These are phyloP conservation scores for Dendrocincla tyrannina DNA, from an alignment of 2,797 vertebrate species.

Conservation along the genomic window DNA sequence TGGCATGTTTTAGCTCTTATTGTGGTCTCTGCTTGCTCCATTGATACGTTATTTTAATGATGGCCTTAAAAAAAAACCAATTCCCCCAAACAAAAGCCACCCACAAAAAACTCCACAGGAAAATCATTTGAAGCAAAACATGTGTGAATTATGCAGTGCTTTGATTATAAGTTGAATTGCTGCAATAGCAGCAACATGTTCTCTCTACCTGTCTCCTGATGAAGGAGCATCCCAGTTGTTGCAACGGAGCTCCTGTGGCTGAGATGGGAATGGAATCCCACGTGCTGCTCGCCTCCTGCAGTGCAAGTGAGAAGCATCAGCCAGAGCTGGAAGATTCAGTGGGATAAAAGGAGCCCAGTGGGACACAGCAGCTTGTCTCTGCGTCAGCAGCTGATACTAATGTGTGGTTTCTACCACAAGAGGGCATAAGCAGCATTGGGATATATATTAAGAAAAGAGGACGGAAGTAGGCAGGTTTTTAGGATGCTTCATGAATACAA, in stretches of 20 bases:
- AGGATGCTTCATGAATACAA: background rate
- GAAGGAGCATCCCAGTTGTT: background rate
- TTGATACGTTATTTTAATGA: background rate
- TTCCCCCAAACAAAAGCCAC: background rate
- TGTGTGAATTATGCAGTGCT: background rate
- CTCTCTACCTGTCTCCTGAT: background rate
- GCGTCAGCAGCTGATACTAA: background rate
- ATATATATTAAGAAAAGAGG: background rate
- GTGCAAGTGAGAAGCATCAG: background rate
- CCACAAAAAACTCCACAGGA: background rate
- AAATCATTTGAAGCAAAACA: background rate
- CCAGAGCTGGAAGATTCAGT: accelerated
- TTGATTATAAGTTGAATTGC: background rate
- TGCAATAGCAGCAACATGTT: background rate
- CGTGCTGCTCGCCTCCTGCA: background rate
- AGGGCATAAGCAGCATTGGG: constrained; percentile 47
- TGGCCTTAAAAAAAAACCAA: background rate
- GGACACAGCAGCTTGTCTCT: background rate
- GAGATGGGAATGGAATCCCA: background rate
- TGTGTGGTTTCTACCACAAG: constrained; percentile 39
- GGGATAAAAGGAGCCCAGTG: background rate
- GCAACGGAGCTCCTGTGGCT: background rate
- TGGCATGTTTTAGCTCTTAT: background rate
- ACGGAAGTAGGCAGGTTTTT: background rate
- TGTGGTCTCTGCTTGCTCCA: background rate